Conservation (phyloP, 2,888 invertebrate genomes). For the Pilophorus perplexus region DNA sequence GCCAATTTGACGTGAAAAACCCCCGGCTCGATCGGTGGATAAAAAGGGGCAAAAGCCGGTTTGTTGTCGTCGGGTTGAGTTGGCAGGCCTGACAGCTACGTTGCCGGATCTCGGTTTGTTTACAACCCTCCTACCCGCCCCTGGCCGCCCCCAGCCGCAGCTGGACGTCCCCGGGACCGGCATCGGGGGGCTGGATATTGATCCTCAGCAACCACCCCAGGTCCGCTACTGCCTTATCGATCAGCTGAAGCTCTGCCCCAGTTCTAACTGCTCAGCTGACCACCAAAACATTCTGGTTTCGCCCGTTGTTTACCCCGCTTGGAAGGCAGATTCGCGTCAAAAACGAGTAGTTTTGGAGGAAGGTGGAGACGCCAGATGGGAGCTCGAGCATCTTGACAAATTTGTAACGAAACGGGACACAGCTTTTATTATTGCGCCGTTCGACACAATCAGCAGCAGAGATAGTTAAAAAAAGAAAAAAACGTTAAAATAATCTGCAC, state of each 20-base stretch:
- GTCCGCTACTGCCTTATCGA: slow-evolving; percentile 16
- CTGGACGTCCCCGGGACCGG: not conserved
- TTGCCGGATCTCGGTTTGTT: slow-evolving; percentile 39
- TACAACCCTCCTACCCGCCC: slow-evolving; percentile 29
- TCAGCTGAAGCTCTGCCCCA: slow-evolving; percentile 36
- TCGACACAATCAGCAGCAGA: too few relatives aligned
- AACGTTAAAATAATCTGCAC: too few relatives aligned
- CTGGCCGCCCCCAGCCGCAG: not conserved
- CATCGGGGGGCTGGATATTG: too few relatives aligned
- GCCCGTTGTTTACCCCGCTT: slow-evolving; percentile 24
- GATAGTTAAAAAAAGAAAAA: too few relatives aligned
- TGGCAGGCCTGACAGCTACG: slow-evolving; percentile 19
- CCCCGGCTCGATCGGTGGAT: too few relatives aligned
- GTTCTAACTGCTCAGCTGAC: slow-evolving; percentile 33
- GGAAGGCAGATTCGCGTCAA: not conserved
- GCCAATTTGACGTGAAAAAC: too few relatives aligned
- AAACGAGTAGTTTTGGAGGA: too few relatives aligned
- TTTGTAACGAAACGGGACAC: too few relatives aligned
- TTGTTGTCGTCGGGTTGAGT: slow-evolving; percentile 31
- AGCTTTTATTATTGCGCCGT: too few relatives aligned
- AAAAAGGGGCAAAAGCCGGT: slow-evolving; percentile 26
- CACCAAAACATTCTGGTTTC: slow-evolving; percentile 37
- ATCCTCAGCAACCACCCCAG: slow-evolving; percentile 14
- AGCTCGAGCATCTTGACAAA: too few relatives aligned
- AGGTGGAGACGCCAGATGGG: too few relatives aligned